A percentile compares a stretch with the other conserved stretches of the same genome.
phyloP scores from a whole-genome alignment of 2,113 vertebrate genomes.

The Melanerpes aurifrons region DNA sequence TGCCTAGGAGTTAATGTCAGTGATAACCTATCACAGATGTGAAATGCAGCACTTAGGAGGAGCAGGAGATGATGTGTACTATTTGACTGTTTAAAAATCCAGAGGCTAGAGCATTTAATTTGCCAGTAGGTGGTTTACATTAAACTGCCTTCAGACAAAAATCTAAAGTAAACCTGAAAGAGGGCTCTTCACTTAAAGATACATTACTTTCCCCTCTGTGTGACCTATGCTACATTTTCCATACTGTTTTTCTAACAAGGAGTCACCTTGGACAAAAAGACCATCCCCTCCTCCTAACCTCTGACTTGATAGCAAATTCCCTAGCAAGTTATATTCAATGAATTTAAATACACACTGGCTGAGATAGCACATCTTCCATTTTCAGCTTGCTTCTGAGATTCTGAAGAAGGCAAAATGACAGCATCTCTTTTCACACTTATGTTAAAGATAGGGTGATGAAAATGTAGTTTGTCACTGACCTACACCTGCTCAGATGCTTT shows the following conservation, averaged over 20 bases:
- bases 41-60: not conserved
- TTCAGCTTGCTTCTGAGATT: not conserved
- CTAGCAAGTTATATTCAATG: not conserved
- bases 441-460: not conserved
- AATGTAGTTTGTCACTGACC: not conserved
- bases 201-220: accelerated
- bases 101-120: not conserved
- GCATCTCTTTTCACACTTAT: not conserved
- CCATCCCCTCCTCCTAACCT: not conserved
- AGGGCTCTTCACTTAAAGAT: not conserved
- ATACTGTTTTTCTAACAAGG: not conserved
- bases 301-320: not conserved
- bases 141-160: not conserved
- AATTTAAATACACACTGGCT: not conserved
- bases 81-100: not conserved
- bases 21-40: not conserved
- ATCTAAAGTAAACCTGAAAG: not conserved
- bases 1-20: not conserved
- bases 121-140: not conserved
- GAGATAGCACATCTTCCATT: accelerated
- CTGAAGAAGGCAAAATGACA: not conserved
- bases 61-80: not conserved
- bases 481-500: not conserved
- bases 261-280: not conserved
- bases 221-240: not conserved